Conservation (phyloP, 2,797 vertebrate species). For the Heliangelus exortis region DNA sequence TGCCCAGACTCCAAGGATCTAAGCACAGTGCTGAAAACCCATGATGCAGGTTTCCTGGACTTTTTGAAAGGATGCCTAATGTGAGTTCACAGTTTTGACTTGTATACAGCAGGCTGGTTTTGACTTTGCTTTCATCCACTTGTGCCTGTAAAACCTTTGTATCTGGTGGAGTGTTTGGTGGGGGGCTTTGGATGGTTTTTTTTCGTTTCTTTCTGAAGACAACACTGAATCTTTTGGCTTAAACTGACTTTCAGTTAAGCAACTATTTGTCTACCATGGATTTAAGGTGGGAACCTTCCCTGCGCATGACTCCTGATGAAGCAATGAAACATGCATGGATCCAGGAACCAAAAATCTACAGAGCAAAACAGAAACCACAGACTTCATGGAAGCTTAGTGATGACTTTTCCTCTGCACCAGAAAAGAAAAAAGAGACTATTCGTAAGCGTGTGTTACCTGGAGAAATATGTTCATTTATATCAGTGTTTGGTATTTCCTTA, state of each 20-base stretch:
- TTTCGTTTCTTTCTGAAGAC: not conserved
- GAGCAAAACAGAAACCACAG: conserved; percentile 75
- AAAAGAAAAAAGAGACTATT: conserved; percentile 47
- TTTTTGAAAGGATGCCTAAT: conserved; percentile 89
- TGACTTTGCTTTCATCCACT: not conserved
- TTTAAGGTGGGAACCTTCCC: conserved; percentile 88
- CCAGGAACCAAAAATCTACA: conserved; percentile 84
- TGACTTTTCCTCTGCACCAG: conserved; percentile 51
- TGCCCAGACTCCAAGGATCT: conserved; percentile 89
- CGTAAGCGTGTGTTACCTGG: conserved; percentile 1
- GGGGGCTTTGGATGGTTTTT: no score
- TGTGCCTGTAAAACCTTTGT: not conserved
- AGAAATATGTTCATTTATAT: not conserved
- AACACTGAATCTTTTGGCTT: not conserved
- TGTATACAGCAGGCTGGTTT: not conserved
- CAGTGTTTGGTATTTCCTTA: not conserved
- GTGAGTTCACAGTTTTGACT: conserved; percentile 77
- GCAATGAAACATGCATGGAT: conserved; percentile 91
- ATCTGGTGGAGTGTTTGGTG: not conserved
- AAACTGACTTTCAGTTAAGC: not conserved
- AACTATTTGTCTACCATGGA: not conserved
- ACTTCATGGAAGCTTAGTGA: conserved; percentile 73
- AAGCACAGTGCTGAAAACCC: conserved; percentile 85
- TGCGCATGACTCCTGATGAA: conserved; percentile 92
- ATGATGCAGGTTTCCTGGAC: conserved; percentile 87